Evolutionary conservation across 2,113 vertebrate genomes (phyloP).

Genomic region (Cercocebus atys): DNA sequence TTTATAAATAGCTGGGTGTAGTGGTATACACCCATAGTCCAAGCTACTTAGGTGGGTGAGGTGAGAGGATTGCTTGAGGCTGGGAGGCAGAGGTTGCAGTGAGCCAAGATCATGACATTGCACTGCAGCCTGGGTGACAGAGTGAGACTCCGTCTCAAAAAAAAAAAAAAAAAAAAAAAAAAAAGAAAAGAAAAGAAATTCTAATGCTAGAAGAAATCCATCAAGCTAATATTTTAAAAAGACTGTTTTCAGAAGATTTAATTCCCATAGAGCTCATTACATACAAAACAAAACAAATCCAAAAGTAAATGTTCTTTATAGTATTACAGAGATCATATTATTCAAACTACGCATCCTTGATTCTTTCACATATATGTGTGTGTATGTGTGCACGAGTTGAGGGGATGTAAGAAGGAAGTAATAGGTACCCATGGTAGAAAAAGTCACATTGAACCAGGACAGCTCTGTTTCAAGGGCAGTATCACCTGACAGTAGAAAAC

Average conservation of each 20-base stretch:
- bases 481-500: background rate
- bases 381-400: background rate
- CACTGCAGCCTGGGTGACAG: too few species aligned
- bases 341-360: background rate
- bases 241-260: background rate
- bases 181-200: background rate
- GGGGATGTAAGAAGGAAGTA: background rate
- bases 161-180: too few species aligned
- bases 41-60: too few species aligned
- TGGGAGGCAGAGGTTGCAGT: too few species aligned
- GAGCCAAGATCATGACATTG: too few species aligned
- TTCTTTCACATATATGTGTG: background rate
- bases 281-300: background rate
- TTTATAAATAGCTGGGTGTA: too few species aligned
- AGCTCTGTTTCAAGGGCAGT: background rate
- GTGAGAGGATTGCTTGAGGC: too few species aligned
- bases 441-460: background rate
- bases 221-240: conserved; percentile 10
- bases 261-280: background rate
- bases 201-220: background rate
- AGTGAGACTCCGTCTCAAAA: too few species aligned
- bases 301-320: background rate
- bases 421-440: background rate
- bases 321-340: background rate
- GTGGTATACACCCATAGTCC: too few species aligned